Base-by-base conservation (phyloP, 2,888 invertebrate genomes). In the Halictus quadricinctus region DNA sequence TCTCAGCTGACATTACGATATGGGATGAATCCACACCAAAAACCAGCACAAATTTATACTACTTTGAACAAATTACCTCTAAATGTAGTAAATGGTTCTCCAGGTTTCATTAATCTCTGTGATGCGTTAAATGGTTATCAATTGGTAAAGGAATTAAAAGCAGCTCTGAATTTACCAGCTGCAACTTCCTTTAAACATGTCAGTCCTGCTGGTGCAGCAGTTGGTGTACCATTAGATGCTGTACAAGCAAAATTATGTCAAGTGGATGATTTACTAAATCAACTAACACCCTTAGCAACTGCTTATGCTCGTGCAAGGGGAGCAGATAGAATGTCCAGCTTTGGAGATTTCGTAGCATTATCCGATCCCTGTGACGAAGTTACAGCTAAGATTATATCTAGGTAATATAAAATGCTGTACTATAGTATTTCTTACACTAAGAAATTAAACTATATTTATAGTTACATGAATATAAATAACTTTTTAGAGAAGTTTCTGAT, bases 61-160 rank as follows among this genome's bases (percentile, higher is more conserved):
- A 97, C 96, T 0, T 94, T 97, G 41, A 96, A 97, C 78, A 95
- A 97, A 77, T 95, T 99, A 79, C 99, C 99, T 0, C 94, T 99
- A 10, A 97, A 95, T 87, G 98, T 99, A 4, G 94, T 99, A 46
- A 99, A 99, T 95, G 99, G 99, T 13, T 97, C 99, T 0, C 99
- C 99, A 0, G 99, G 99, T 1, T 99, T 97, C 94, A 99, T 99
- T 90, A 99, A 99, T 95, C 96, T 99, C 6, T 98, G 99, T 92
- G 99, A 99, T 95, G 99, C 99, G 0, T 95, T 99, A 1, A 99
- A 99, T 94, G 99, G 98, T 0, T 99, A 99, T 97, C 99, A 99
- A 93, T 95, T 99, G 82, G 99, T 99, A 0, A 96, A 96, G 85
- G 99, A 99, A 93, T 95, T 99, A 84, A 97, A 97, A 92, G 95